Percentiles rank a stretch among this genome's conserved stretches.
Evolutionary conservation across 2,797 vertebrate species (phyloP).

Genomic region (Xenopus petersii): DNA sequence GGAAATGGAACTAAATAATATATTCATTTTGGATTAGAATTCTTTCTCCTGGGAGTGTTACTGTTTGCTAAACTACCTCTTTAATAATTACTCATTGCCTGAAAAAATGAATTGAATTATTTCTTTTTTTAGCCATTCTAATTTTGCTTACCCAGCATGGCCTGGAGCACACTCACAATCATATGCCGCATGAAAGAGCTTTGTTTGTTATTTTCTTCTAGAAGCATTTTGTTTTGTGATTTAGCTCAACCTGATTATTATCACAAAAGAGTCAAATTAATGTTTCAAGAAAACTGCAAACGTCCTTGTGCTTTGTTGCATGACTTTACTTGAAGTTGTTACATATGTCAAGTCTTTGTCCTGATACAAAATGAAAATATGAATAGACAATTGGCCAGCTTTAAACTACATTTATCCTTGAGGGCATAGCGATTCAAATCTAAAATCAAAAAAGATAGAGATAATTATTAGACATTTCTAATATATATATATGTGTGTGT

Average conservation of each 20-base stretch:
- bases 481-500: too few relatives aligned
- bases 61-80: slow-evolving; percentile 46
- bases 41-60: slow-evolving; percentile 38
- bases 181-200: slow-evolving; percentile 27
- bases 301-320: too few relatives aligned
- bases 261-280: slow-evolving; percentile 18
- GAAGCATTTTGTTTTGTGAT: slow-evolving; percentile 31
- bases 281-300: not conserved
- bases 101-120: slow-evolving; percentile 42
- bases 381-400: too few relatives aligned
- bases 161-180: slow-evolving; percentile 27
- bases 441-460: too few relatives aligned
- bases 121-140: slow-evolving; percentile 39
- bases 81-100: slow-evolving; percentile 49
- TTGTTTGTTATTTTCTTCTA: slow-evolving; percentile 39
- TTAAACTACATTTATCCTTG: too few relatives aligned
- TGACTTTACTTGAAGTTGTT: too few relatives aligned
- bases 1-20: slow-evolving; percentile 44
- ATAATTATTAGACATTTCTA: too few relatives aligned
- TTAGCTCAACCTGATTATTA: slow-evolving; percentile 30
- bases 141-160: slow-evolving; percentile 44
- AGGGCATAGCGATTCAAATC: too few relatives aligned
- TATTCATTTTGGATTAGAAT: slow-evolving; percentile 45
- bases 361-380: too few relatives aligned
- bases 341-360: too few relatives aligned